These are phyloP conservation scores for Cephus spinipes DNA, from an alignment of 2,888 invertebrate genomes.

Conservation along the genomic window DNA sequence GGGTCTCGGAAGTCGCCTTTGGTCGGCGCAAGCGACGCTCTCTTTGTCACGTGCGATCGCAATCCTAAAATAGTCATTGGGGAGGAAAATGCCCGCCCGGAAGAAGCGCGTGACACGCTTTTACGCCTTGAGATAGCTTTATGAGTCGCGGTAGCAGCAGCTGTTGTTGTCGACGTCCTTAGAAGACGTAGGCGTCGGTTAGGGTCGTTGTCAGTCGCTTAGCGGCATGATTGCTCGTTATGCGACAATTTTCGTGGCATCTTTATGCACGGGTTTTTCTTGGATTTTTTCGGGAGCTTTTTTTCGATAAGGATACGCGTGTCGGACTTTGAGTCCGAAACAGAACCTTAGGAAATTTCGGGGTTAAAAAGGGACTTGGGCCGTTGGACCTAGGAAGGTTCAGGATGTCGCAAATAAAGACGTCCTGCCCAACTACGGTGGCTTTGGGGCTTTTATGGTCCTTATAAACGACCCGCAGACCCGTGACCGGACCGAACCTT, in stretches of 20 bases:
- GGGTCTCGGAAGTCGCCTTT: constrained; percentile 17
- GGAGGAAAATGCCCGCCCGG: not conserved
- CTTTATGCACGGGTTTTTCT: constrained; percentile 11
- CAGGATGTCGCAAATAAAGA: constrained; percentile 13
- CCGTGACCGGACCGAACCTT: constrained; percentile 27
- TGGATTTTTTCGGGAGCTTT: constrained; percentile 17
- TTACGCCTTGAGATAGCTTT: not conserved
- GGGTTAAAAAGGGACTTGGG: constrained; percentile 16
- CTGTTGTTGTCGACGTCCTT: not conserved
- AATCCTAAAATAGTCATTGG: not conserved
- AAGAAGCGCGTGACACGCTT: not conserved
- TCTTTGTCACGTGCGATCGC: not conserved
- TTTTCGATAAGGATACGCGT: constrained; percentile 26
- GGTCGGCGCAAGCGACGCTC: constrained; percentile 3
- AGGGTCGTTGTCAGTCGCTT: not conserved
- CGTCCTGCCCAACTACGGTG: constrained; percentile 19
- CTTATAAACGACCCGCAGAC: constrained; percentile 18
- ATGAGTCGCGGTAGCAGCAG: not conserved
- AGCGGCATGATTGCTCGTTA: constrained; percentile 16
- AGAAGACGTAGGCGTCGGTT: not conserved
- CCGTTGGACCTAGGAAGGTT: constrained; percentile 20
- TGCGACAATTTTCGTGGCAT: not conserved
- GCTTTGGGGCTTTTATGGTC: constrained; percentile 20
- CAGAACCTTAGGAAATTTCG: not conserved
- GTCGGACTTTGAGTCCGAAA: constrained; percentile 19